These are phyloP conservation scores for Spheniscus mendiculus DNA, from an alignment of 2,113 vertebrate genomes.

Conservation along the genomic window DNA sequence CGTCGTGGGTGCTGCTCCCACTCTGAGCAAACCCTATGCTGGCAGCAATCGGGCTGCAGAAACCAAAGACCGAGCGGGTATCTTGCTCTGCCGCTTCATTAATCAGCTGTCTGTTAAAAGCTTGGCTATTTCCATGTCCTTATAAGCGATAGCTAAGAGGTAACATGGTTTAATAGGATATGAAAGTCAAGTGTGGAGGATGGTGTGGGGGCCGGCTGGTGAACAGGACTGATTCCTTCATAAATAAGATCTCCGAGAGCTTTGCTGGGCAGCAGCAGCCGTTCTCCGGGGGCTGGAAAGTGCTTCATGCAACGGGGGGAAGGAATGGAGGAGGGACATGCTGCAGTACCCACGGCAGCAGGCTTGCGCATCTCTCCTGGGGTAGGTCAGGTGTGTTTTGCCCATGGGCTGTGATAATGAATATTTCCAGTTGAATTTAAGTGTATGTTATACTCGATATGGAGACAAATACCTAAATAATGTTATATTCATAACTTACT, in stretches of 20 bases:
- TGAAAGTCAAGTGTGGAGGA: not conserved
- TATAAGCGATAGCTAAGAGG: not conserved
- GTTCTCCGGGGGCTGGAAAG: not conserved
- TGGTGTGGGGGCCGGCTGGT: accelerated
- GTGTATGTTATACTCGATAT: not conserved
- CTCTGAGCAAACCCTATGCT: not conserved
- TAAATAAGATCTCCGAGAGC: not conserved
- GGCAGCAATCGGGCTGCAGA: not conserved
- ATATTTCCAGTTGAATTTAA: not conserved
- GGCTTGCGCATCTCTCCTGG: accelerated
- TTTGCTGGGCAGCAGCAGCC: not conserved
- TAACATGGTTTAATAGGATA: not conserved
- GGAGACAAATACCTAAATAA: not conserved
- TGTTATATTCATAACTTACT: not conserved
- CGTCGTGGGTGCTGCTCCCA: accelerated
- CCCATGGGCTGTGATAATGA: not conserved
- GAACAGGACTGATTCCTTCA: not conserved
- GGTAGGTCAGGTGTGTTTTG: accelerated
- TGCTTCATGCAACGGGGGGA: accelerated
- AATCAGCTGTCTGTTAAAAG: not conserved
- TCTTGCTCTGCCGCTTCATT: not conserved
- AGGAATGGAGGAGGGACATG: not conserved
- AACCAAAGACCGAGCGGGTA: not conserved
- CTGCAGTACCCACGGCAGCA: accelerated
- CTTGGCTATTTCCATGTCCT: not conserved